Conservation (phyloP, 2,888 invertebrate genomes). For the Aphrophora alni region DNA sequence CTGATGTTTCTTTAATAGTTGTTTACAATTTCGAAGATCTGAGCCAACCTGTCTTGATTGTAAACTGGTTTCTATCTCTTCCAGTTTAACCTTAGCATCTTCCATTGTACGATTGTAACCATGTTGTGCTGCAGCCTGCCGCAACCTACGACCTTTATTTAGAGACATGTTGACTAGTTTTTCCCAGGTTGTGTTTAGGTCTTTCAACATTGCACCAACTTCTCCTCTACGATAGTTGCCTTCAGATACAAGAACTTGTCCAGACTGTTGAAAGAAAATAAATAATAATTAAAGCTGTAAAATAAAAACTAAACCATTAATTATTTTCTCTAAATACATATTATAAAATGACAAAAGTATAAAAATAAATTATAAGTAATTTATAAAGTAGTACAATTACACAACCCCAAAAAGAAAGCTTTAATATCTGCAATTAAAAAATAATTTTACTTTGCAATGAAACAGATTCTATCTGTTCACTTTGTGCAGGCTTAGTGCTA, state of each 20-base stretch:
- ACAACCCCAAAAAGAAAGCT: too few relatives aligned
- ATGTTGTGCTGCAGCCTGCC: conserved; percentile 89
- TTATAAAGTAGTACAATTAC: too few relatives aligned
- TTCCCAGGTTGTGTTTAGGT: conserved; percentile 80
- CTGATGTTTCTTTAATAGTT: conserved; percentile 89
- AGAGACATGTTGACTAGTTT: conserved; percentile 71
- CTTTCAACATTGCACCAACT: conserved; percentile 70
- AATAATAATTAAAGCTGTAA: neutral
- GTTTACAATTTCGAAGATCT: conserved; percentile 90
- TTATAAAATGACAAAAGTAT: neutral
- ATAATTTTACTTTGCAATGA: too few relatives aligned
- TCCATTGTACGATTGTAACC: conserved; percentile 79
- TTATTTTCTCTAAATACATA: too few relatives aligned
- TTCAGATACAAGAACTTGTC: conserved; percentile 73
- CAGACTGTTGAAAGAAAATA: conserved; percentile 58
- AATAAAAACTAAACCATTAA: neutral
- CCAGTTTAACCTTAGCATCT: conserved; percentile 85
- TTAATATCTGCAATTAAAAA: too few relatives aligned
- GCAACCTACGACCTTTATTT: conserved; percentile 73
- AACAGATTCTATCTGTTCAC: too few relatives aligned
- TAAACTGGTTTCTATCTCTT: conserved; percentile 81
- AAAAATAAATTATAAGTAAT: too few relatives aligned
- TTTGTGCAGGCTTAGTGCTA: too few relatives aligned
- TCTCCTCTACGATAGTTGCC: conserved; percentile 74
- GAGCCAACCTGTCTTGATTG: conserved; percentile 83